These are phyloP conservation scores for Diplolepis rosae DNA, from an alignment of 2,888 invertebrate genomes.

Conservation along the genomic window DNA sequence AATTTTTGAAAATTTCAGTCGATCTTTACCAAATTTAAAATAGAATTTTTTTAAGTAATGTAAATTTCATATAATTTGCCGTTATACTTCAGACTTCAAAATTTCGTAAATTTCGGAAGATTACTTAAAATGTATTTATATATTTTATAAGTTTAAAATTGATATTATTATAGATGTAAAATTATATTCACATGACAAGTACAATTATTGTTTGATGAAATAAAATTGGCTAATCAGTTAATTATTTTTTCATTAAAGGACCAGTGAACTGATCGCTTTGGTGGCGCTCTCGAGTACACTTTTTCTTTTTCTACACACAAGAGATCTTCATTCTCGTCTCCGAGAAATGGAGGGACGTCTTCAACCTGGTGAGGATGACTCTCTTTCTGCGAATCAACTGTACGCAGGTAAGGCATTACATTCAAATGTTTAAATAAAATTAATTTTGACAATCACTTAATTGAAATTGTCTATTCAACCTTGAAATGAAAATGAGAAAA, in stretches of 20 bases:
- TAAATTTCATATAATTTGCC: too few species aligned
- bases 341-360: constrained; percentile 87
- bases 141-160: too few species aligned
- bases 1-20: too few species aligned
- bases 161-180: too few species aligned
- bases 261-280: constrained; percentile 88
- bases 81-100: too few species aligned
- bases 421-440: background rate
- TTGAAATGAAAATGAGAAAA: constrained; percentile 12
- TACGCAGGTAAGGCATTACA: constrained; percentile 72
- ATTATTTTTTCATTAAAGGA: constrained; percentile 75
- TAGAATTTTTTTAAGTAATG: too few species aligned
- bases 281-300: constrained; percentile 88
- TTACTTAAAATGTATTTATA: too few species aligned
- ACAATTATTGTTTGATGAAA: too few species aligned
- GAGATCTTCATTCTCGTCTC: constrained; percentile 86
- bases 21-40: too few species aligned
- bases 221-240: background rate
- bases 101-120: too few species aligned
- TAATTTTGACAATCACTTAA: background rate
- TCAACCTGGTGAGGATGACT: constrained; percentile 79
- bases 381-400: constrained; percentile 75
- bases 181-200: too few species aligned
- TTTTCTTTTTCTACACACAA: constrained; percentile 89
- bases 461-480: background rate